Evolutionary conservation across 2,888 invertebrate species (phyloP), one percentile per base, ranked within the genome.

Genomic region (Morinoia aosen): DNA sequence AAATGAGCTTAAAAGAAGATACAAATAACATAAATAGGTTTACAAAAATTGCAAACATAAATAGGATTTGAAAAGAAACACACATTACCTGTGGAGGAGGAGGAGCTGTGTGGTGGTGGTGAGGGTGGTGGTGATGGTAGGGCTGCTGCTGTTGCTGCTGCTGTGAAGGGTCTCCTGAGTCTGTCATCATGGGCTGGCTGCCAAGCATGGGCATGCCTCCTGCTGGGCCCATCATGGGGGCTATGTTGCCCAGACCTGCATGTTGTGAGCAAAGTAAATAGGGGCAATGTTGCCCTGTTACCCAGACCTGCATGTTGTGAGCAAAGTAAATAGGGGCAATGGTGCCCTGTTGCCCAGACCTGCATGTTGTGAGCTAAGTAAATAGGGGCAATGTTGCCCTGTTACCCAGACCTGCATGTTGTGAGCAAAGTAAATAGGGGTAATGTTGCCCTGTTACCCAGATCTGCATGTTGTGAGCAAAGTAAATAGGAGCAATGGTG

Each of bases 181-280:
- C 76, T 76, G 76, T 76, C 76, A 76, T 76, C 94, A 94, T 57
- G 58, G 94, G 58, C 94, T 58, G 58, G 33, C 58, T 94, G 90
- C 96, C 96, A 96, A 96, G 95, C 91, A 96, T 95, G 61, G 96
- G 96, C 96, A 96, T 96, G 95, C 96, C 96, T 91, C 96, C 96
- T 93, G 96, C 95, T 76, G 96, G 96, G 88, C 96, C 96, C 96
- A 96, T 96, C 96, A 96, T 96, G 96, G 96, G 96, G 95, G 96
- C 96, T 96, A 96, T 96, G 96, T 96, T 96, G 95, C 96, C 96
- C 96, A 96, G 64, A 40, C 96, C 96, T 96, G 94, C 40, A 95
- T 58, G 25, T 19, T 12, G 61, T 11, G 12, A 91, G 57, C 12
- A 48, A 48, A n/a, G n/a, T n/a, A n/a, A n/a, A n/a, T n/a, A n/a